phyloP scores from a whole-genome alignment of 2,113 vertebrate genomes.

The Catharus minimus region DNA sequence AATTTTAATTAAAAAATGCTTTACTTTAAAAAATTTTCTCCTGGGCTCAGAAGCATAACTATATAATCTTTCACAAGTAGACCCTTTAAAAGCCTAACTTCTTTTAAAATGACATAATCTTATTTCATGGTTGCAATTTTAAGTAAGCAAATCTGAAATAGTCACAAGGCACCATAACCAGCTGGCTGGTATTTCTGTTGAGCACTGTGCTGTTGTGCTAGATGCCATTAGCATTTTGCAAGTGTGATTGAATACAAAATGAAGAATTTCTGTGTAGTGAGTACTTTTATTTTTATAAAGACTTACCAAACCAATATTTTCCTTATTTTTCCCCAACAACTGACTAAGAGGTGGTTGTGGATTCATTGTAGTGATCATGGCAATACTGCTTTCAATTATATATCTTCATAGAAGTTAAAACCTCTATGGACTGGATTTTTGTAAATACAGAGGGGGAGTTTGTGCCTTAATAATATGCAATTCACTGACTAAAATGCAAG shows the following conservation, averaged over 20 bases:
- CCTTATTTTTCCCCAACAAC: background rate
- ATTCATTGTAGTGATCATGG: background rate
- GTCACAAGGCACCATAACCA: background rate
- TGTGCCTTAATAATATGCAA: background rate
- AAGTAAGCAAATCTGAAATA: background rate
- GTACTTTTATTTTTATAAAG: background rate
- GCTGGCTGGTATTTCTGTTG: background rate
- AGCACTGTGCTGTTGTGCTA: background rate
- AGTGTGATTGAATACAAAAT: background rate
- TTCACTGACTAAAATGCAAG: background rate
- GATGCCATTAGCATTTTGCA: background rate
- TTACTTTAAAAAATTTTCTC: background rate
- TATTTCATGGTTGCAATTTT: background rate
- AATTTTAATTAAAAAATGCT: background rate
- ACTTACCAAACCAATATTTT: background rate
- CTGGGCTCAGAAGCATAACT: background rate
- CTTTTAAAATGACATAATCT: background rate
- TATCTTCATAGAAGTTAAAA: background rate
- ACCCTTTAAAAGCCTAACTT: background rate
- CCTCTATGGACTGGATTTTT: background rate
- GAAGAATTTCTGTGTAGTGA: background rate
- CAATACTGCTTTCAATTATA: background rate
- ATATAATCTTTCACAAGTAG: background rate
- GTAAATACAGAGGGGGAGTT: background rate
- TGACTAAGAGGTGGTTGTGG: background rate